Percentiles rank a stretch among this genome's conserved stretches.
phyloP scores from a whole-genome alignment of 2,888 invertebrate species.

The Rotaria sp. region DNA sequence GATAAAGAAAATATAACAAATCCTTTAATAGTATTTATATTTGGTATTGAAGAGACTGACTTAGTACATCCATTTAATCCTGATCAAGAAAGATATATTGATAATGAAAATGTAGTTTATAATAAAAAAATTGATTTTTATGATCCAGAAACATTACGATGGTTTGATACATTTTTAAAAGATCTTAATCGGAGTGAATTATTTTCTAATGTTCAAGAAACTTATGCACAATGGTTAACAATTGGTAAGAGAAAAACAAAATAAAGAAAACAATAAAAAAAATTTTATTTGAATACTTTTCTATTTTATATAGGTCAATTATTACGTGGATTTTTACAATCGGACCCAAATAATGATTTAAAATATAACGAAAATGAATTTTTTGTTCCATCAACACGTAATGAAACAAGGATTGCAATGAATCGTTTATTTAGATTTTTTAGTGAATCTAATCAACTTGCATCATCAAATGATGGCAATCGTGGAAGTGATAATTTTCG shows the following conservation, averaged over 20 bases:
- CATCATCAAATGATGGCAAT: neutral
- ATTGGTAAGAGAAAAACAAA: neutral
- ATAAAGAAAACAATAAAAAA: too few relatives aligned
- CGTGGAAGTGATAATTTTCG: neutral
- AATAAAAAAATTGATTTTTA: conserved; percentile 34
- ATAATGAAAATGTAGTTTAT: neutral
- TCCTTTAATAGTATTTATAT: conserved; percentile 36
- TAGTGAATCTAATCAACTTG: neutral
- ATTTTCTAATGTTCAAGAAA: neutral
- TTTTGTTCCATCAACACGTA: neutral
- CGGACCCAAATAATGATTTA: neutral
- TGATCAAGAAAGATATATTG: neutral
- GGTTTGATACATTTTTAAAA: neutral
- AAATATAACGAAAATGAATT: neutral
- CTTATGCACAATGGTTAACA: neutral
- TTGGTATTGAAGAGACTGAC: conserved; percentile 34
- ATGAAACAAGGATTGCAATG: neutral
- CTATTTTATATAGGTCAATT: neutral
- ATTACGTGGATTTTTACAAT: neutral
- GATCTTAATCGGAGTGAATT: neutral
- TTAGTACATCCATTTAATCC: conserved; percentile 33
- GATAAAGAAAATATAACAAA: conserved; percentile 37
- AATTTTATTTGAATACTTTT: neutral
- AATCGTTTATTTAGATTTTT: neutral
- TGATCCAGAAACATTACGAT: neutral